Conservation (phyloP, 2,797 vertebrate species). For the Bufotes viridis region DNA sequence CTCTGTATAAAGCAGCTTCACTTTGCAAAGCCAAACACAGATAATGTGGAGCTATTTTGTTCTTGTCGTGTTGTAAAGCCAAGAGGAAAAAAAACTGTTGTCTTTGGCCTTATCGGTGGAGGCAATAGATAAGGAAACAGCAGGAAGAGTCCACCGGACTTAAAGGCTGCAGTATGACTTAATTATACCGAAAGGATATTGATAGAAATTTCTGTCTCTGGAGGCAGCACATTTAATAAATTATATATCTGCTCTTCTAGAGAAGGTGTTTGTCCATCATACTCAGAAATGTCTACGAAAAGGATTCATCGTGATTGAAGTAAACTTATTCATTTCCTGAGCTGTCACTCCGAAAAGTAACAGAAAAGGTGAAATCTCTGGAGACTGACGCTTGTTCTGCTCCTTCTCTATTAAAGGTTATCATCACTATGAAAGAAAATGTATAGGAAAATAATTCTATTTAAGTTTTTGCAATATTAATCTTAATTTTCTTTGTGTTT, state of each 20-base stretch:
- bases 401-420: constrained; percentile 64
- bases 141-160: constrained; percentile 63
- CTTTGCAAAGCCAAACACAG: constrained; percentile 40
- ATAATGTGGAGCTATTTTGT: constrained; percentile 50
- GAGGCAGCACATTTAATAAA: constrained; percentile 66
- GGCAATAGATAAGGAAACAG: constrained; percentile 67
- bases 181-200: constrained; percentile 67
- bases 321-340: constrained; percentile 70
- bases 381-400: constrained; percentile 50
- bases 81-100: constrained; percentile 62
- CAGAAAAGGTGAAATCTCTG: constrained; percentile 62
- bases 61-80: constrained; percentile 66
- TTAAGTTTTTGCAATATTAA: constrained; percentile 57
- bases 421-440: constrained; percentile 45
- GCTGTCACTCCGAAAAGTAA: constrained; percentile 65
- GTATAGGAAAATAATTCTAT: constrained; percentile 30
- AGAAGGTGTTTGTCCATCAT: constrained; percentile 69
- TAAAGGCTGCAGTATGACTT: constrained; percentile 67
- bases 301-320: constrained; percentile 66
- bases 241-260: constrained; percentile 69
- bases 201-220: constrained; percentile 68
- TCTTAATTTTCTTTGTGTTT: not conserved
- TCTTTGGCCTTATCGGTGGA: constrained; percentile 65
- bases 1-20: not conserved
- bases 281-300: constrained; percentile 66